Base-by-base conservation (phyloP, 1,140 invertebrate species). In the Aphaenogaster ashmeadi region DNA sequence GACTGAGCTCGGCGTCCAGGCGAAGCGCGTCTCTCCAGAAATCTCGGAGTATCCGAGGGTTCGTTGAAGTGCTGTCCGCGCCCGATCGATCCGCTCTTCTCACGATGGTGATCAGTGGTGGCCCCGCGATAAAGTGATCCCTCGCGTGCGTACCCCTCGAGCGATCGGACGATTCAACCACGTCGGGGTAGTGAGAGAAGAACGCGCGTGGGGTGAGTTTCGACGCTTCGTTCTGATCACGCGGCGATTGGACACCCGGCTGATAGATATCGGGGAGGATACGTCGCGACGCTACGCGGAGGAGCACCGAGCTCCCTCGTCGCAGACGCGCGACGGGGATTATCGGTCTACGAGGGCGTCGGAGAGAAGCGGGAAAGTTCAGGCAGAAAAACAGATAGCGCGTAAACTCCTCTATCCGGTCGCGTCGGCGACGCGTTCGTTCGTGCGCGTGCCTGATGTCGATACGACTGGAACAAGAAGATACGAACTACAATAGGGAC, bases 321-420 rank as follows among this genome's bases (percentile, higher is more conserved):
- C 11, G 15, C 33, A 1, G 58, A 41, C 44, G 27, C 44, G 69
- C 62, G 33, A 64, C 62, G 69, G 27, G 64, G 56, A 87, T 79
- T 81, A 81, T 72, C 64, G 62, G 62, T 36, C 18, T 15, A 21
- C 62, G 50, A 71, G 47, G 50, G 47, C 21, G 62, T 87, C 66
- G 27, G 74, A 87, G 33, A 18, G 50, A 47, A 56, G 15, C 71
- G 8, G 21, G 27, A 38, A 58, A 84, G 81, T 84, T 60, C 44
- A 60, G 66, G 62, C 47, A 54, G 62, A 69, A 71, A 83, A 72
- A 56, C 66, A 44, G 66, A 38, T 33, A 67, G 44, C 77, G 44
- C 78, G 60, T 71, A 69, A 81, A 81, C 38, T 64, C 15, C 15
- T 81, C 66, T 56, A 44, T 69, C 36, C 44, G 27, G 7, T 38